Evolutionary conservation across 2,888 invertebrate genomes (phyloP).

Genomic region (Timandra comae): DNA sequence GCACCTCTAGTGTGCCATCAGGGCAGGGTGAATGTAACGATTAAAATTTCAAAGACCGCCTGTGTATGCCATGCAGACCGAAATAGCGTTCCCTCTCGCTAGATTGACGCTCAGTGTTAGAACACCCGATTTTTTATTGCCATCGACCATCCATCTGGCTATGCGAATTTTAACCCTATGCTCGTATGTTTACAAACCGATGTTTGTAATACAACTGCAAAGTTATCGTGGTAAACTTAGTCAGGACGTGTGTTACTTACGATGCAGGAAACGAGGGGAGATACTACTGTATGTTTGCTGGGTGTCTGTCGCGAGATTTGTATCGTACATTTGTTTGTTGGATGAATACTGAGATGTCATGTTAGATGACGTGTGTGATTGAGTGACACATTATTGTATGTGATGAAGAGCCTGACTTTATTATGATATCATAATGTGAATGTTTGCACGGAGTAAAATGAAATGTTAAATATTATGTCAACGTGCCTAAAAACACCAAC

Average conservation of each 20-base stretch:
- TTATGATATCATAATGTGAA: slow-evolving; percentile 20
- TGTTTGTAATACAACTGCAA: slow-evolving; percentile 19
- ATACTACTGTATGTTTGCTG: slow-evolving; percentile 49
- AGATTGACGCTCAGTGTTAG: slow-evolving; percentile 52
- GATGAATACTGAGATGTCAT: slow-evolving; percentile 44
- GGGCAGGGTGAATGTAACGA: slow-evolving; percentile 71
- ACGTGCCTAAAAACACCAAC: no score
- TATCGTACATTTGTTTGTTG: slow-evolving; percentile 50
- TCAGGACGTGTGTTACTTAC: slow-evolving; percentile 57
- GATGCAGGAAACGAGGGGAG: slow-evolving; percentile 69
- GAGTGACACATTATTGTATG: slow-evolving; percentile 31
- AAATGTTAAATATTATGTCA: no score
- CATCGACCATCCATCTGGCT: slow-evolving; percentile 19
- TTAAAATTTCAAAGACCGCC: slow-evolving; percentile 74
- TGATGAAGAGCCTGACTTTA: slow-evolving; percentile 19
- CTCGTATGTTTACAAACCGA: slow-evolving; percentile 16
- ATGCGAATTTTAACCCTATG: slow-evolving; percentile 44
- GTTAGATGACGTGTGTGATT: slow-evolving; percentile 42
- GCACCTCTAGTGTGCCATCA: slow-evolving; percentile 56
- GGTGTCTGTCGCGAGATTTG: slow-evolving; percentile 56
- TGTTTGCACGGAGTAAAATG: no score
- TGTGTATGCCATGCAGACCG: slow-evolving; percentile 60
- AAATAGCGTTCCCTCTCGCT: slow-evolving; percentile 63
- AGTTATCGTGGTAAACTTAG: slow-evolving; percentile 41
- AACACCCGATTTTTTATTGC: slow-evolving; percentile 34